phyloP scores from a whole-genome alignment of 1,140 invertebrate genomes.

The Drosophila grimshawi region DNA sequence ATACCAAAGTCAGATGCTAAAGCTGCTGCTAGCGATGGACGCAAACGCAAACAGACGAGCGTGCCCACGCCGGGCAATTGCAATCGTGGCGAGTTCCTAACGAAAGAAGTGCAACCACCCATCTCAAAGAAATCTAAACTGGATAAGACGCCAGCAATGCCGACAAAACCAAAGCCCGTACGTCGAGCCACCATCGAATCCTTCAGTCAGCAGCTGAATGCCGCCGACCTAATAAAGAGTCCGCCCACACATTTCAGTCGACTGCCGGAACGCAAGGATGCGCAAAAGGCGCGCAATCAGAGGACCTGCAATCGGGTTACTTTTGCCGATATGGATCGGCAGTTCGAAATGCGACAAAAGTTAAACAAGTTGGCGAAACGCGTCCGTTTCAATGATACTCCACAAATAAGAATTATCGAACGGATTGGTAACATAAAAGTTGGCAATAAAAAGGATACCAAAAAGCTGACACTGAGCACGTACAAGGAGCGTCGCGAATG shows the following conservation, averaged over 20 bases:
- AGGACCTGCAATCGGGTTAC: slow-evolving; percentile 71
- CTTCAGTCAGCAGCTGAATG: slow-evolving; percentile 44
- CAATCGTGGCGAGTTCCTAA: slow-evolving; percentile 73
- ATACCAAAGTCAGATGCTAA: neutral
- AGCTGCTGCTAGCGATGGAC: neutral
- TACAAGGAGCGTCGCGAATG: slow-evolving; percentile 55
- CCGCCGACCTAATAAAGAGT: slow-evolving; percentile 14
- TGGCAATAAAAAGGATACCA: slow-evolving; percentile 36
- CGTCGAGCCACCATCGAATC: slow-evolving; percentile 40
- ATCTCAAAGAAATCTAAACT: slow-evolving; percentile 37
- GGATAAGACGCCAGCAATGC: neutral
- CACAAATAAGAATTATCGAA: slow-evolving; percentile 38
- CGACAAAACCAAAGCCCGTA: slow-evolving; percentile 5
- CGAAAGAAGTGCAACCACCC: slow-evolving; percentile 29
- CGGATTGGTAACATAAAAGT: slow-evolving; percentile 8
- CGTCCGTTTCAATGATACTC: slow-evolving; percentile 43
- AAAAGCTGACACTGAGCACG: slow-evolving; percentile 42
- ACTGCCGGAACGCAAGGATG: slow-evolving; percentile 48
- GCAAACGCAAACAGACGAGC: slow-evolving; percentile 33
- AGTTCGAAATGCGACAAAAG: slow-evolving; percentile 20
- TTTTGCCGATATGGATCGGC: slow-evolving; percentile 67
- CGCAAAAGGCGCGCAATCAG: slow-evolving; percentile 46
- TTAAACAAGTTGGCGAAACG: slow-evolving; percentile 14
- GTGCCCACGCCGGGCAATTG: slow-evolving; percentile 40
- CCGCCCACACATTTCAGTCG: slow-evolving; percentile 9